These are phyloP conservation scores for Sturnira hondurensis DNA, from an alignment of 2,113 vertebrate genomes.

Conservation along the genomic window DNA sequence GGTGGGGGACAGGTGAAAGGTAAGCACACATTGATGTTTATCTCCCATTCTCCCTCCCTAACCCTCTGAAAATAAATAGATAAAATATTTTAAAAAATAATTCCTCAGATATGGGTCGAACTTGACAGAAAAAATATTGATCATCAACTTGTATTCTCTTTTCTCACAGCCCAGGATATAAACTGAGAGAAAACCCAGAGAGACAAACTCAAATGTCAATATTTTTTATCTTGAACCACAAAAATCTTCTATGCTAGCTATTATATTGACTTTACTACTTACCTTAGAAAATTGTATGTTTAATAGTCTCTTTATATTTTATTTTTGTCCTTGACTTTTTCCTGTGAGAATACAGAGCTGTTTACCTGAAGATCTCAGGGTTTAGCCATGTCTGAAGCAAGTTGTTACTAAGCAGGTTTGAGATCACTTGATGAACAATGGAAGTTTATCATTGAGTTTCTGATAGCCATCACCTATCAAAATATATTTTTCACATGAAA, in stretches of 20 bases:
- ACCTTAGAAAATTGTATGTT: not conserved
- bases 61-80: too few species aligned
- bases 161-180: not conserved
- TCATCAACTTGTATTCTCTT: not conserved
- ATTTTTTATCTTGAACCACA: not conserved
- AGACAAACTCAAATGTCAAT: not conserved
- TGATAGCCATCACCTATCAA: slow-evolving; percentile 12
- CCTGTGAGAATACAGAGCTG: not conserved
- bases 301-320: not conserved
- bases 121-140: not conserved
- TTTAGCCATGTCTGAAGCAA: not conserved
- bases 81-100: too few species aligned
- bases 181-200: not conserved
- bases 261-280: not conserved
- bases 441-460: not conserved
- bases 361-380: not conserved
- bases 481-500: slow-evolving; percentile 25
- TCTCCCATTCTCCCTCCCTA: too few species aligned
- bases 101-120: not conserved
- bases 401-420: not conserved
- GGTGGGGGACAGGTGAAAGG: too few species aligned
- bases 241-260: not conserved
- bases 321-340: not conserved
- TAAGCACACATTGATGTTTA: too few species aligned
- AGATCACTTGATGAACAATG: slow-evolving; percentile 8